Conservation (phyloP, 2,797 vertebrate genomes). For the Oceanodroma leucorhoa region DNA sequence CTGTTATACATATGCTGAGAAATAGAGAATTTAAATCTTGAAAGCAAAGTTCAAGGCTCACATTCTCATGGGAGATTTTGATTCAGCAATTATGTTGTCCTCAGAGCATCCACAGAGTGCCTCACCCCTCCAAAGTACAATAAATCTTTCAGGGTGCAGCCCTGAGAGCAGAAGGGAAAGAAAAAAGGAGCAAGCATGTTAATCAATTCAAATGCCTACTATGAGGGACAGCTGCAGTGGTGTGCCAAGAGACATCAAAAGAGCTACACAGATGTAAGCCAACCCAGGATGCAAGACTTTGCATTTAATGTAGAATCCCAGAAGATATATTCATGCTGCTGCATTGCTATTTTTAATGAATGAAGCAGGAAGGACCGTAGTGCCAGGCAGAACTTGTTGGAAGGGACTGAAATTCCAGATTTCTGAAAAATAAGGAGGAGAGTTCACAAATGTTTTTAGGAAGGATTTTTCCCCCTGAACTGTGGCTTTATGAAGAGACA, state of each 20-base stretch:
- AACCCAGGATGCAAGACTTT: constrained; percentile 1
- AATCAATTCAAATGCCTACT: constrained; percentile 38
- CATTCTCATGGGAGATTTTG: neutral
- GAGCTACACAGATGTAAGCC: constrained; percentile 16
- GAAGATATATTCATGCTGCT: constrained; percentile 13
- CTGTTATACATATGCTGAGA: neutral
- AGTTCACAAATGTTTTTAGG: neutral
- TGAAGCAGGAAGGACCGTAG: neutral
- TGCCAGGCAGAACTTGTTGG: neutral
- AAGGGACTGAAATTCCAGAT: neutral
- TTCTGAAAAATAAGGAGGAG: neutral
- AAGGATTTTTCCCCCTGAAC: neutral
- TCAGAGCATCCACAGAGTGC: neutral
- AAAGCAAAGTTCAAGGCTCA: constrained; percentile 14
- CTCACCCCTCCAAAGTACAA: neutral
- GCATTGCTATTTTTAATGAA: constrained; percentile 55
- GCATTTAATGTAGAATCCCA: constrained; percentile 44
- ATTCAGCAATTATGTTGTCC: constrained; percentile 24
- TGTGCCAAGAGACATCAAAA: constrained; percentile 44
- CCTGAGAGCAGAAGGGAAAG: neutral
- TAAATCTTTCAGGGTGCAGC: constrained; percentile 24
- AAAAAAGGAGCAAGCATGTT: neutral
- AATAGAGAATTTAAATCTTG: constrained; percentile 10
- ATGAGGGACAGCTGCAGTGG: neutral
- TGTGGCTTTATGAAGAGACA: neutral